Conservation (phyloP, 1,140 invertebrate genomes). For the Periplaneta americana region DNA sequence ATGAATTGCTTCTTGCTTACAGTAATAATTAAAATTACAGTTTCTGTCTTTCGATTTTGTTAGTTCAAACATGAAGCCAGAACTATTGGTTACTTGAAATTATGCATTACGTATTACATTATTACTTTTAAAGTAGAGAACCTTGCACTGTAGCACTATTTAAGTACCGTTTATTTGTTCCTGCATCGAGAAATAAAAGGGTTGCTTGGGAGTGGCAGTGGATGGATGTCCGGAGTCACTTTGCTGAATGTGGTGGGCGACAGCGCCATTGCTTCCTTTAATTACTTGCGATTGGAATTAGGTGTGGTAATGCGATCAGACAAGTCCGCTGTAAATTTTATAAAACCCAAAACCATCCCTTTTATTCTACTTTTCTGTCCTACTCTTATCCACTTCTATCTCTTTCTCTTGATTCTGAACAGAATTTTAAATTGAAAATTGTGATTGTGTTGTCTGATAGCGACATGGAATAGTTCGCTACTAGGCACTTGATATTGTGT, state of each 20-base stretch:
- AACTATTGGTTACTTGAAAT: too few relatives aligned
- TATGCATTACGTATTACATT: too few relatives aligned
- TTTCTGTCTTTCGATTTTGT: too few relatives aligned
- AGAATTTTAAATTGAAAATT: not conserved
- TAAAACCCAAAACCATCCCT: not conserved
- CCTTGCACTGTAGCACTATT: too few relatives aligned
- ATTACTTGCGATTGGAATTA: not conserved
- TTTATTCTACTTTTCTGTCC: not conserved
- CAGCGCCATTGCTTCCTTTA: not conserved
- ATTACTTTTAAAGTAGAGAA: too few relatives aligned
- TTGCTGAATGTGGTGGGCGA: not conserved
- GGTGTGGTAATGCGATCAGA: not conserved
- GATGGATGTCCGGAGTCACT: not conserved
- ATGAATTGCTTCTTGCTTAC: too few relatives aligned
- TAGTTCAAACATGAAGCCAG: too few relatives aligned
- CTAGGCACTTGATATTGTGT: too few relatives aligned
- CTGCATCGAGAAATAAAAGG: not conserved
- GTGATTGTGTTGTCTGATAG: too few relatives aligned
- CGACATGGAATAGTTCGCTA: too few relatives aligned
- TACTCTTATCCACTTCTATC: too few relatives aligned
- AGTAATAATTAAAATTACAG: too few relatives aligned
- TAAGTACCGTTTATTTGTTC: not conserved
- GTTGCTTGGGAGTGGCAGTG: not conserved
- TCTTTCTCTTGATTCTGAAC: not conserved
- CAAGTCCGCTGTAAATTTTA: not conserved